Evolutionary conservation across 2,797 vertebrate genomes (phyloP), one percentile per base, ranked within the genome.

Genomic region (Hypotaenidia philippensis): DNA sequence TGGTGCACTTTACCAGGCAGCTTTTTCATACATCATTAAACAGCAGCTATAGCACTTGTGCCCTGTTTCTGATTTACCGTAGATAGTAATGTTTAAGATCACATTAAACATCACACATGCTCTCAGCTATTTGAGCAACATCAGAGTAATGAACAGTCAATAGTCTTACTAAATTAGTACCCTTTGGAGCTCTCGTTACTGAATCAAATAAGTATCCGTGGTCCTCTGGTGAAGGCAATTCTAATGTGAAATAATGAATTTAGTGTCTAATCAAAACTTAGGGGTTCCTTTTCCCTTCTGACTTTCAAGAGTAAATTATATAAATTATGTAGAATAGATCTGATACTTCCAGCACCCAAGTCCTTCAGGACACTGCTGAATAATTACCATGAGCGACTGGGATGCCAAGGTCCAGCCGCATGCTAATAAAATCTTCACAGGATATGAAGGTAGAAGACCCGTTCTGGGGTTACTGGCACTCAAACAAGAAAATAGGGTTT

Each of bases 1-100:
- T 98, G 98, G 98, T 98, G 98, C 98, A 98, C 98, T 99, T 99
- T 98, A 98, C 97, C 97, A 98, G 98, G 97, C 97, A 97, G 98
- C 98, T 97, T 98, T 98, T 98, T 98, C 97, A 98, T 97, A 97
- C 97, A 98, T 98, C 97, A 98, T 98, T 98, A 98, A 98, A 98
- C 97, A 98, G 96, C 92, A 97, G 96, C 97, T 96, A 88, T 86
- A 96, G 91, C 86, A 83, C 79, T 96, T 72, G 93, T 96, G 94
- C 94, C 94, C 97, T 96, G 97, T 96, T 97, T 97, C 97, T 98
- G 97, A 98, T 98, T 98, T 97, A 98, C 96, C 83, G 49, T 96
- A 96, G 97, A 97, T 96, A 97, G 97, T 97, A 97, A 97, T 97
- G 96, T 97, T 96, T 97, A 97, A 98, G 97, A 97, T 97, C 96